Base-by-base conservation (phyloP, 2,888 invertebrate genomes). In the Anoplius nigerrimus region DNA sequence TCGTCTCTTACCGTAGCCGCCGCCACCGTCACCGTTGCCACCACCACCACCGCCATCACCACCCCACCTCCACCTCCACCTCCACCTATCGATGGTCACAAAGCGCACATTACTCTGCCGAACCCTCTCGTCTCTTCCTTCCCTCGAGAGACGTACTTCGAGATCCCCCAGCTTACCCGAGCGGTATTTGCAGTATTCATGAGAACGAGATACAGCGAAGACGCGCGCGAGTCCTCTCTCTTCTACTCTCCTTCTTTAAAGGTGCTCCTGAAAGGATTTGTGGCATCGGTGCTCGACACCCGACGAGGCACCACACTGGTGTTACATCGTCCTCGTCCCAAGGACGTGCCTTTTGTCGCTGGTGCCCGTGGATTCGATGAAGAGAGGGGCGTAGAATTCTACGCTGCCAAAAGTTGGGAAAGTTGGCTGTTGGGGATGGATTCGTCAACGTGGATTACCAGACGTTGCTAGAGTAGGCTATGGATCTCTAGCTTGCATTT, bases 181-280 rank as follows among this genome's bases (percentile, higher is more conserved):
- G 65, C 69, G 72, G 78, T 81, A 74, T 74, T 80, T 83, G 83
- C 84, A 84, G 79, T 84, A 84, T 84, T 84, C 83, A 84, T 84
- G 84, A 84, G 82, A 66, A 53, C 66, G 63, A 72, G 74, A 74
- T 71, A 67, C 70, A 69, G 71, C 52, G 74, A 76, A 76, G 77
- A 79, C 77, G 78, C 79, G 81, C 75, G 34, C 34, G 34, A 34
- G 34, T 13, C 34, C 34, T 34, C 34, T 34, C 34, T 34, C 34
- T 34, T 34, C 34, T 6, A 34, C 34, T 34, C 34, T 34, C 24
- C 24, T 34, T 34, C 34, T 34, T 34, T 74, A 80, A 81, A 79
- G 68, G 70, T 70, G 68, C 72, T 75, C 74, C 68, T 76, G 67
- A 74, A 77, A 81, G 79, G 78, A 76, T 79, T 74, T 77, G 75